Percentiles rank a stretch among this genome's conserved stretches.
These are phyloP conservation scores for Carollia perspicillata DNA, from an alignment of 2,113 vertebrate species.

Conservation along the genomic window DNA sequence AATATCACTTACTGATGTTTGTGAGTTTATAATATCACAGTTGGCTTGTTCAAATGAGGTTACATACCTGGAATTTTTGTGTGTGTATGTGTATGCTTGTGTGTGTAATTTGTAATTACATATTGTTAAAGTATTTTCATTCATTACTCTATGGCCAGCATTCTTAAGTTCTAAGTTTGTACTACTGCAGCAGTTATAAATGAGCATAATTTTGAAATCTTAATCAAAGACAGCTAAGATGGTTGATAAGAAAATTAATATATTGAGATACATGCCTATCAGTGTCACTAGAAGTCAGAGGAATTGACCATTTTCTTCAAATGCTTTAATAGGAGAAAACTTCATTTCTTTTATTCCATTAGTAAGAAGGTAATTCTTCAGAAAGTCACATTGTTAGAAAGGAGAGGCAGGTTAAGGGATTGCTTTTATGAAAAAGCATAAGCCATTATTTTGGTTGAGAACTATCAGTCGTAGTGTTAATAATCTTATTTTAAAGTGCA, in stretches of 20 bases:
- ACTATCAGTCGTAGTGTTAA: background rate
- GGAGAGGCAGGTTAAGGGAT: background rate
- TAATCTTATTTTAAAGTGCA: background rate
- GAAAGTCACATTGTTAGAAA: slow-evolving; percentile 17
- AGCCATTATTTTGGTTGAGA: slow-evolving; percentile 37
- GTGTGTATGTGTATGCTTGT: background rate
- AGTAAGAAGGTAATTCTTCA: background rate
- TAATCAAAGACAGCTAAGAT: background rate
- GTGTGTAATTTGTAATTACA: background rate
- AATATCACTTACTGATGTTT: background rate
- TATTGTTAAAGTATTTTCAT: background rate
- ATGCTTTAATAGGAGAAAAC: background rate
- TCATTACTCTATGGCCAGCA: background rate
- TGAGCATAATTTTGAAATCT: slow-evolving; percentile 22
- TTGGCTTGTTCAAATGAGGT: background rate
- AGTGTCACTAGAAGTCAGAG: background rate
- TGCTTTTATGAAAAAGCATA: background rate
- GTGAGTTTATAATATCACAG: slow-evolving; percentile 20
- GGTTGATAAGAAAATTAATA: slow-evolving; percentile 31
- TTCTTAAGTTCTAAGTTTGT: background rate
- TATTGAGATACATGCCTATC: background rate
- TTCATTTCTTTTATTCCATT: background rate
- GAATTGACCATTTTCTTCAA: background rate
- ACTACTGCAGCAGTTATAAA: background rate
- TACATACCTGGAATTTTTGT: background rate